Conservation (phyloP, 2,797 vertebrate species). For the Chlorospingus flavigularis region DNA sequence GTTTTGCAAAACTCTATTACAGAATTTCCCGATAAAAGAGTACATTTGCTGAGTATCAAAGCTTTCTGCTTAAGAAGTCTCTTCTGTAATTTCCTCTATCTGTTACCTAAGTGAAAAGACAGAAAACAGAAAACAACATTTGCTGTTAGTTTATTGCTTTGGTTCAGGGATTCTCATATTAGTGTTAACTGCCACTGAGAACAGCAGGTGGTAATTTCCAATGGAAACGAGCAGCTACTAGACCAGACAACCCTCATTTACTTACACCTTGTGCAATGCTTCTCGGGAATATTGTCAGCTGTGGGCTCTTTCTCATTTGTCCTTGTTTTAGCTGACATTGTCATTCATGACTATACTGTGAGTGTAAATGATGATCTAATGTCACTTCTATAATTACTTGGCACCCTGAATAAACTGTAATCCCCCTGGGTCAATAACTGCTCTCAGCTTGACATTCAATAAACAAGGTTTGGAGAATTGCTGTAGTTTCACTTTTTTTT, state of each 20-base stretch:
- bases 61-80: conserved; percentile 35
- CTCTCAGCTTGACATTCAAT: conserved; percentile 58
- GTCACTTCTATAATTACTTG: conserved; percentile 73
- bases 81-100: conserved; percentile 51
- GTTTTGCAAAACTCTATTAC: conserved; percentile 18
- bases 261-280: conserved; percentile 1
- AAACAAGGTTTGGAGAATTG: conserved; percentile 45
- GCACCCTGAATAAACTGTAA: conserved; percentile 65
- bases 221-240: conserved; percentile 10
- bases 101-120: conserved; percentile 22
- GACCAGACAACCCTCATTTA: background rate
- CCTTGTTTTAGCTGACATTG: conserved; percentile 71
- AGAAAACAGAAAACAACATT: conserved; percentile 53
- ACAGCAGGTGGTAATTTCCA: conserved; percentile 41
- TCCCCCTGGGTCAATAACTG: conserved; percentile 68
- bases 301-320: conserved; percentile 53
- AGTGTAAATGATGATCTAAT: conserved; percentile 71
- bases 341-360: conserved; percentile 62
- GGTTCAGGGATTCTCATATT: conserved; percentile 48
- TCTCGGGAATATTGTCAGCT: conserved; percentile 25
- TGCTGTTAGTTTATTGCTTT: conserved; percentile 54
- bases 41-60: conserved; percentile 6
- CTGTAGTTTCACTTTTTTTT: background rate
- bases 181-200: conserved; percentile 38
- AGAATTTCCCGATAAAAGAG: background rate